These are phyloP conservation scores for Microtus richardsoni DNA, from an alignment of 2,113 vertebrate species.

Conservation along the genomic window DNA sequence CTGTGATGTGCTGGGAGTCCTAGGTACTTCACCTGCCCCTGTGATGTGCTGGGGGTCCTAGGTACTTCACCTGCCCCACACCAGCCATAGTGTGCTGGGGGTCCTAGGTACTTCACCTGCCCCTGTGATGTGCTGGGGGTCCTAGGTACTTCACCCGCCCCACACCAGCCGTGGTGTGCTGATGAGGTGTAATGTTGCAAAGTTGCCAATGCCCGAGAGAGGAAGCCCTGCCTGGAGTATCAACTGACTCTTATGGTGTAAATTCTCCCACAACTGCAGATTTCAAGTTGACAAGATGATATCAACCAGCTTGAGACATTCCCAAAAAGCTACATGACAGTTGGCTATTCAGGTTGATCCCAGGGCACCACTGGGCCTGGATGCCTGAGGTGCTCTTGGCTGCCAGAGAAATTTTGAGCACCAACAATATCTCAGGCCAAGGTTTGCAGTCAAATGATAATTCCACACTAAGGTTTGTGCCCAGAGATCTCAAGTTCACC, in stretches of 20 bases:
- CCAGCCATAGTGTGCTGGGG: no score
- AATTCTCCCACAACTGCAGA: neutral
- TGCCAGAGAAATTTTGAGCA: neutral
- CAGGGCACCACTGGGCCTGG: no score
- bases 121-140: no score
- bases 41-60: neutral
- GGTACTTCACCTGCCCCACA: no score
- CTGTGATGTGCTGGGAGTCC: neutral
- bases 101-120: no score
- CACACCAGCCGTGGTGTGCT: neutral
- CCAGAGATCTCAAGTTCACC: neutral
- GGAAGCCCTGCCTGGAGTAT: neutral
- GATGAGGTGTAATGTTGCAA: neutral
- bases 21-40: no score
- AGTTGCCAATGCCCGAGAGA: neutral
- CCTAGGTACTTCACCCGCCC: no score
- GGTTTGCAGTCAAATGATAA: neutral
- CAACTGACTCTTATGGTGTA: neutral
- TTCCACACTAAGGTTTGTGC: slow-evolving; percentile 2
- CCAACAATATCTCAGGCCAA: neutral
- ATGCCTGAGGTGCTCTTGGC: neutral
- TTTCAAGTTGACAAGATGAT: neutral
- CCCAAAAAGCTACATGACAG: neutral
- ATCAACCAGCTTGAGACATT: neutral
- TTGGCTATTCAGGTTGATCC: no score